These are phyloP conservation scores for Catamblyrhynchus diadema DNA, from an alignment of 2,797 vertebrate genomes.

Conservation along the genomic window DNA sequence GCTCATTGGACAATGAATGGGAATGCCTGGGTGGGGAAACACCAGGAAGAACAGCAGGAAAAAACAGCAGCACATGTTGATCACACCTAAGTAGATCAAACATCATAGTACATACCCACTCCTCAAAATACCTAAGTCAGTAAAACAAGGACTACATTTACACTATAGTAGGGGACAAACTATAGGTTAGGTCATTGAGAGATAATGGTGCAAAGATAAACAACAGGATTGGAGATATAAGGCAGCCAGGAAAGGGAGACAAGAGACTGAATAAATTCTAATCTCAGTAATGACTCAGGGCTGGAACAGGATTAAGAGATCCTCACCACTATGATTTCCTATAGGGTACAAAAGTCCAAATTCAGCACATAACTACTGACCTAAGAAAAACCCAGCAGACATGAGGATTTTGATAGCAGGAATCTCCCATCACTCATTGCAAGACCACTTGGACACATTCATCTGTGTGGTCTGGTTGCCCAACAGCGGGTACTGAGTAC, in stretches of 20 bases:
- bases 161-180: background rate
- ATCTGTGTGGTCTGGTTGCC: background rate
- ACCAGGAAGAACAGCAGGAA: background rate
- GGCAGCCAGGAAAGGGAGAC: background rate
- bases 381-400: background rate
- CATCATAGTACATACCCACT: background rate
- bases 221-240: background rate
- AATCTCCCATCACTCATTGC: background rate
- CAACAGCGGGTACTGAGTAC: background rate
- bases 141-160: background rate
- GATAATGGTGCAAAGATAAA: background rate
- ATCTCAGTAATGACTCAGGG: background rate
- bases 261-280: background rate
- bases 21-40: background rate
- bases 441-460: background rate
- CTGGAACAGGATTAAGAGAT: background rate
- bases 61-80: background rate
- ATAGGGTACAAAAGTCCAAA: background rate
- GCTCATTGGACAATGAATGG: background rate
- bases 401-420: background rate
- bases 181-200: background rate
- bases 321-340: background rate
- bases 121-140: background rate
- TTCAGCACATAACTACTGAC: background rate
- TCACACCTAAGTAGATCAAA: background rate